A percentile compares a stretch with the other conserved stretches of the same genome.
Conservation (phyloP, 2,888 invertebrate genomes). For the Dynastes maya region DNA sequence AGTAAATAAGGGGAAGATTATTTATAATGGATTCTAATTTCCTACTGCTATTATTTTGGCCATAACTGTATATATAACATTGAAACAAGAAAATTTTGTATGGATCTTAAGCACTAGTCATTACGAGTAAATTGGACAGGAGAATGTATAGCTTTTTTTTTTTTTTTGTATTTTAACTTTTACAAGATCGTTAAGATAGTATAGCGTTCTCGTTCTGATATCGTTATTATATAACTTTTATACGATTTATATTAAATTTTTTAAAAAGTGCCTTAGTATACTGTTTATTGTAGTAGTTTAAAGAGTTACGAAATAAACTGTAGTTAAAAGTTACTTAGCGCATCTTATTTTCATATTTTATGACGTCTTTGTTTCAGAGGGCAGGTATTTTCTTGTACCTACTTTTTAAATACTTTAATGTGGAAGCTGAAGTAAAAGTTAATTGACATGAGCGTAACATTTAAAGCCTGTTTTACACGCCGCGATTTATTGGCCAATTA, state of each 20-base stretch:
- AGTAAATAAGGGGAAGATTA: too few species aligned
- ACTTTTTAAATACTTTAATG: background rate
- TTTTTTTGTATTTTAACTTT: background rate
- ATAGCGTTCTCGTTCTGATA: slow-evolving; percentile 20
- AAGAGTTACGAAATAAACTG: slow-evolving; percentile 46
- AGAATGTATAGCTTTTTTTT: slow-evolving; percentile 27
- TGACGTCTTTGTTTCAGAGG: background rate
- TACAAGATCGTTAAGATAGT: slow-evolving; percentile 10
- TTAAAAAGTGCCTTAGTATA: slow-evolving; percentile 45
- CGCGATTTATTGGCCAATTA: too few species aligned
- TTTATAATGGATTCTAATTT: background rate
- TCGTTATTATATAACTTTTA: slow-evolving; percentile 52
- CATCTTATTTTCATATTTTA: background rate
- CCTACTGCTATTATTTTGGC: background rate
- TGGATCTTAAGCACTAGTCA: slow-evolving; percentile 41
- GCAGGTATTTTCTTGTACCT: background rate
- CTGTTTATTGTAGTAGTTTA: slow-evolving; percentile 50
- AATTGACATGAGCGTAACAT: too few species aligned
- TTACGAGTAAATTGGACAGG: slow-evolving; percentile 25
- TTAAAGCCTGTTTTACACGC: too few species aligned
- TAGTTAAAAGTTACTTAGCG: slow-evolving; percentile 15
- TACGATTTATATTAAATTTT: slow-evolving; percentile 53
- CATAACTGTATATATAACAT: background rate
- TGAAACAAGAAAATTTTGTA: slow-evolving; percentile 11
- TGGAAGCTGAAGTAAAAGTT: too few species aligned